A percentile compares a stretch with the other conserved stretches of the same genome.
Evolutionary conservation across 2,113 vertebrate species (phyloP).

Genomic region (Macrotis lagotis): DNA sequence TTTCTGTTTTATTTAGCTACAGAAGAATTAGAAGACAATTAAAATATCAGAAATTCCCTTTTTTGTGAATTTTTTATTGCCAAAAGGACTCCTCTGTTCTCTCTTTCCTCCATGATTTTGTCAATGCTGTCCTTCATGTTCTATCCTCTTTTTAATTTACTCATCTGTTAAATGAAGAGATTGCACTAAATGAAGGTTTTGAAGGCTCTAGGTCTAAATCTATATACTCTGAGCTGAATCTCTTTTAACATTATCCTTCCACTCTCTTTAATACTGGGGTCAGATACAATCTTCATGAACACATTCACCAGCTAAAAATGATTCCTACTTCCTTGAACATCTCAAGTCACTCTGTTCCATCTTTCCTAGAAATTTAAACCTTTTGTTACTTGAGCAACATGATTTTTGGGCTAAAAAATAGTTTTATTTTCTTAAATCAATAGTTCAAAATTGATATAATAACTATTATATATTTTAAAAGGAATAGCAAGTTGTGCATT

Average conservation of each 20-base stretch:
- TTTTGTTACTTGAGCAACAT: not conserved
- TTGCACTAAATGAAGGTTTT: not conserved
- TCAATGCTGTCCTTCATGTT: not conserved
- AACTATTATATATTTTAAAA: not conserved
- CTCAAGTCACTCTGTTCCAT: not conserved
- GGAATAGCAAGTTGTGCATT: not conserved
- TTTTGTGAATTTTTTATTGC: not conserved
- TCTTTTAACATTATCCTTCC: not conserved
- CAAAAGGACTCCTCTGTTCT: not conserved
- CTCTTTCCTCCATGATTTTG: not conserved
- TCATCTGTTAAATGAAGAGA: not conserved
- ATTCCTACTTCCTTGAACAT: not conserved
- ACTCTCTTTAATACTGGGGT: not conserved
- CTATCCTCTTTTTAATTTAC: not conserved
- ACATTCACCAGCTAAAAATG: not conserved
- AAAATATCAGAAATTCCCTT: not conserved
- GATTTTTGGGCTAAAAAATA: not conserved
- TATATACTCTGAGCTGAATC: not conserved
- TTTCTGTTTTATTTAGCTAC: not conserved
- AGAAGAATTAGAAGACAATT: not conserved
- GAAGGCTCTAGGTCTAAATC: not conserved
- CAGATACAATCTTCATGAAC: not conserved
- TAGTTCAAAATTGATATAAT: not conserved
- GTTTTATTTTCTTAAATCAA: not conserved
- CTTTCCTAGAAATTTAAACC: not conserved